Evolutionary conservation across 1,140 invertebrate species (phyloP), one percentile per base, ranked within the genome.

Genomic region (Drosophila nasuta): DNA sequence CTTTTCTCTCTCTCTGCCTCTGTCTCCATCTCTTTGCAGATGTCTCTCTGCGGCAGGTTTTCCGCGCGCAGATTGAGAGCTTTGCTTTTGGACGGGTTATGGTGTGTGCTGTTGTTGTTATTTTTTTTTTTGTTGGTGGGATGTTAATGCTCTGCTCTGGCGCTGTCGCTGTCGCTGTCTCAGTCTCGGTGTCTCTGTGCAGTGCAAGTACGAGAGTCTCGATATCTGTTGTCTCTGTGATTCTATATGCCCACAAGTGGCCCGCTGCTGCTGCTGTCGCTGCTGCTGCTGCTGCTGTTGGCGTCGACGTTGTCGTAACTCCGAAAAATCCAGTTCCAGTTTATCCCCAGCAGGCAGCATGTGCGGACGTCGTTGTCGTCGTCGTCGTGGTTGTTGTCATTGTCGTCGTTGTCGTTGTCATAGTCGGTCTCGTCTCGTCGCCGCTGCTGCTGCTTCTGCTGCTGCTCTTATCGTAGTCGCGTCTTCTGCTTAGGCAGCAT

Each of bases 321-420:
- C 87, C 87, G 86, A 91, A 85, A 91, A 91, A 91, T 88, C 82
- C 82, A 87, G 85, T 88, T 91, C 90, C 90, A 92, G 91, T 92
- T 92, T 91, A 92, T 92, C 91, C 81, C 83, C 85, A 92, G 81
- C 83, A 86, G 91, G 91, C 91, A 92, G 85, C 87, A 89, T 86
- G 91, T 91, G 75, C 91, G 91, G 91, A 92, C 91, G 91, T 92
- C 66, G 89, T 77, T 75, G 82, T 78, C 75, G 79, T 66, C 62
- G 62, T 75, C 65, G 64, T 78, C n/a, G 41, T 75, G 28, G 56
- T 68, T n/a, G 69, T 68, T 49, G 30, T 68, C n/a, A 58, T 68
- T 52, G 15, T 75, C 33, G n/a, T 56, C 45, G n/a, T 56, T 63
- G 41, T 71, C 15, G 51, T 63, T 30, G 58, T 54, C 25, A 46